Conservation (phyloP, 2,797 vertebrate genomes). For the Myotis findleyi region DNA sequence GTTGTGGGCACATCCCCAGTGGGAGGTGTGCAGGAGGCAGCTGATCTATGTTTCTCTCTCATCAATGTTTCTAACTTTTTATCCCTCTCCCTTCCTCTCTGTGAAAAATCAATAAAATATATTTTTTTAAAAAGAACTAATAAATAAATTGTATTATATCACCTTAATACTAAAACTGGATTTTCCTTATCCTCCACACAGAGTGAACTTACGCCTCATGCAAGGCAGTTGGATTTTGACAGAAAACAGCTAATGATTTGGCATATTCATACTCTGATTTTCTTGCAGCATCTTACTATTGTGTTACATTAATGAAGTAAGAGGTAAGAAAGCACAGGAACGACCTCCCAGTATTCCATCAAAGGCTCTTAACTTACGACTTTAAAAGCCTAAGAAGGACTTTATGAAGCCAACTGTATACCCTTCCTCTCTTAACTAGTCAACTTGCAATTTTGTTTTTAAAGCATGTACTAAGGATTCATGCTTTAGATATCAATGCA, state of each 20-base stretch:
- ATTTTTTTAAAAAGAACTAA: neutral
- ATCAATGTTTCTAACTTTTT: too few species aligned
- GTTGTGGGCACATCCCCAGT: too few species aligned
- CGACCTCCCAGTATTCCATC: neutral
- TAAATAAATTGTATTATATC: neutral
- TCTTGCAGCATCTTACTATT: neutral
- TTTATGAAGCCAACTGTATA: slow-evolving; percentile 44
- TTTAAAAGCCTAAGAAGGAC: slow-evolving; percentile 68
- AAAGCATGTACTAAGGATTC: slow-evolving; percentile 4
- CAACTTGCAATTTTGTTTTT: slow-evolving; percentile 59
- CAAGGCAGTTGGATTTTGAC: too few species aligned
- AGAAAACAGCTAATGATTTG: neutral
- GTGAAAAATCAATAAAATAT: too few species aligned
- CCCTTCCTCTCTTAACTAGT: slow-evolving; percentile 74
- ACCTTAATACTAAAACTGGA: neutral
- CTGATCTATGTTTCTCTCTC: too few species aligned
- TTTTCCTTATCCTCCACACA: slow-evolving; percentile 4
- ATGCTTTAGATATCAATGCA: slow-evolving; percentile 55
- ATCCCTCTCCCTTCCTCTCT: too few species aligned
- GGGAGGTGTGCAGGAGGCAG: too few species aligned
- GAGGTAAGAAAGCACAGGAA: neutral
- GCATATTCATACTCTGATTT: neutral
- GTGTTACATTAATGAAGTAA: neutral
- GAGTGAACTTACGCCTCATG: neutral
- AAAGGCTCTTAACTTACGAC: slow-evolving; percentile 56